These are phyloP conservation scores for Podabrus alpinus DNA, from an alignment of 2,888 invertebrate genomes.

Conservation along the genomic window DNA sequence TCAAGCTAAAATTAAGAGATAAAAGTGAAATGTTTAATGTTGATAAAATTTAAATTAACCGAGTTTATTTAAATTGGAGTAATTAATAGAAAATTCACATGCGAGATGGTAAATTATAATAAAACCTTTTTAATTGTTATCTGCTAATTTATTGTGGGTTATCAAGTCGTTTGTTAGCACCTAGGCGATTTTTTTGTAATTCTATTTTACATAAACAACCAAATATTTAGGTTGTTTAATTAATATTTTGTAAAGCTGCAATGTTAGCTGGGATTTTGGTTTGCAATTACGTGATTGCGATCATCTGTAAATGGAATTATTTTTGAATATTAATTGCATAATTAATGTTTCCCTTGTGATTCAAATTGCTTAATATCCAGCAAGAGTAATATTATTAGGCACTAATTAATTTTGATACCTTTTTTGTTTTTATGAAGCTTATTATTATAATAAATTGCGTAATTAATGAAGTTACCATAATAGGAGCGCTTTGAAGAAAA, in stretches of 20 bases:
- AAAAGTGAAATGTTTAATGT: background rate
- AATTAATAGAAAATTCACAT: slow-evolving; percentile 1
- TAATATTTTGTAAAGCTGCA: background rate
- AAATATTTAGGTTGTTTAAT: background rate
- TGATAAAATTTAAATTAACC: background rate
- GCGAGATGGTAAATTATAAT: background rate
- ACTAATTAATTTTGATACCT: background rate
- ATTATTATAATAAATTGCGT: background rate
- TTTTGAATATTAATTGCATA: background rate
- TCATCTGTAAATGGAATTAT: background rate
- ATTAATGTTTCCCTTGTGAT: background rate
- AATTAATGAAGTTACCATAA: background rate
- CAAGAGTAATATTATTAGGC: background rate
- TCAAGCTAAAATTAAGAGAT: background rate
- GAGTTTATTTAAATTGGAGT: background rate
- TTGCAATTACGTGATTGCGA: background rate
- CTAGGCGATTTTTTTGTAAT: background rate
- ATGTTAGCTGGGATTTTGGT: background rate
- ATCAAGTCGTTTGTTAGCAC: background rate
- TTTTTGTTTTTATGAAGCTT: background rate
- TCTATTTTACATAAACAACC: background rate
- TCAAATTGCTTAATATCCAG: background rate
- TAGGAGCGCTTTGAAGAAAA: background rate
- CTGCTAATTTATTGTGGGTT: background rate
- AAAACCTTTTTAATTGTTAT: background rate